These are phyloP conservation scores for Entelurus aequoreus DNA, from an alignment of 2,113 vertebrate species.

Conservation along the genomic window DNA sequence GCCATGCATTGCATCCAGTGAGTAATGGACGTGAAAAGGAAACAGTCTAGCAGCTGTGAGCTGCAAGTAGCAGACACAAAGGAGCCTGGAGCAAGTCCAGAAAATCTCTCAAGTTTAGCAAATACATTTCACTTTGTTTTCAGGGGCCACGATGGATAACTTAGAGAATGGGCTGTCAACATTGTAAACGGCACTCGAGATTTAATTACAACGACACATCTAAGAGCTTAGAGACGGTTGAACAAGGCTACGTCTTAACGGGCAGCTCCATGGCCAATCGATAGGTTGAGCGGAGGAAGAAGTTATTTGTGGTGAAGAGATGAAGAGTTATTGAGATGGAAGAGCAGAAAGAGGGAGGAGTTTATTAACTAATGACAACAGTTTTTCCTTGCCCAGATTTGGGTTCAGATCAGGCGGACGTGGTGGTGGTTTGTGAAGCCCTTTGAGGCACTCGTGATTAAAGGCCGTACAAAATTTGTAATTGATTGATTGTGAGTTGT, in stretches of 20 bases:
- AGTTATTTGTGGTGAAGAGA: slow-evolving; percentile 32
- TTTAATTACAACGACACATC: slow-evolving; percentile 77
- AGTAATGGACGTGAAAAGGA: slow-evolving; percentile 63
- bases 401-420: too few relatives aligned
- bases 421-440: too few relatives aligned
- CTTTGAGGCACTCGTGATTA: too few relatives aligned
- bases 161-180: slow-evolving; percentile 61
- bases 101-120: slow-evolving; percentile 74
- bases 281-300: slow-evolving; percentile 51
- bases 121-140: slow-evolving; percentile 67
- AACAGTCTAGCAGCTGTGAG: slow-evolving; percentile 57
- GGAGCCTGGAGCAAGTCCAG: slow-evolving; percentile 69
- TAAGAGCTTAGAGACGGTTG: slow-evolving; percentile 53
- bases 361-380: background rate
- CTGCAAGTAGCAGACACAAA: slow-evolving; percentile 67
- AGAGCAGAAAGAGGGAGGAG: slow-evolving; percentile 2
- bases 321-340: slow-evolving; percentile 26
- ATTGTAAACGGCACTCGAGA: slow-evolving; percentile 72
- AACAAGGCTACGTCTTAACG: slow-evolving; percentile 48
- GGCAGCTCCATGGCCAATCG: slow-evolving; percentile 62
- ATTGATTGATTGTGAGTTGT: too few relatives aligned
- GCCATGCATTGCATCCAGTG: slow-evolving; percentile 47
- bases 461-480: too few relatives aligned
- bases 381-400: too few relatives aligned
- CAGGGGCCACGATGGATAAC: slow-evolving; percentile 65